Base-by-base conservation (phyloP, 2,113 vertebrate species). In the Pelmatolapia mariae region DNA sequence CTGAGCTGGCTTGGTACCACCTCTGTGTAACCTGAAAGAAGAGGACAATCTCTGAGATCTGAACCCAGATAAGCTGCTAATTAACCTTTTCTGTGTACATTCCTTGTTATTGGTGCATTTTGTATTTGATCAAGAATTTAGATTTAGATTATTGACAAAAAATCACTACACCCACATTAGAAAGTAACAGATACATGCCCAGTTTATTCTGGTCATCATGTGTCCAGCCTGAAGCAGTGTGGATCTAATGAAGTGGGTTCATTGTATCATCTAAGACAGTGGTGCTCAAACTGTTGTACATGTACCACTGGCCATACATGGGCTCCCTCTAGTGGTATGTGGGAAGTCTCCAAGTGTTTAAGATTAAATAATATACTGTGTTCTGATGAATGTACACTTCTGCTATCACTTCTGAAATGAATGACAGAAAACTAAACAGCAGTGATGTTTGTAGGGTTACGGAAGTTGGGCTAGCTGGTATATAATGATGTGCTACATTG, bases 271-370 rank as follows among this genome's bases (percentile, higher is more conserved):
- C 8, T 16, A 59, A 59, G 56, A 31, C 56, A 59, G 26, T 59
- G 56, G 56, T 59, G 56, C 13, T 59, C 56, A 31, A 31, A 59
- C 8, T 31, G 56, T 29, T 16, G 56, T 4, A 10, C 0, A 31
- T 59, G 26, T 59, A 0, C 13, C 13, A 59, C 26, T 29, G 0
- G 0, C 26, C 0, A 59, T 16, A 59, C 56, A 59, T 59, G 26
- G 0, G 26, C 26, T 59, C 26, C 56, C 56, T 59, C 56, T 31
- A 31, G 15, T 59, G 3, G 56, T 31, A 59, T 59, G 56, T 31
- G 56, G 56, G 56, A 0, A 59, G 26, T 59, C 13, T 59, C 56
- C 26, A 59, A 59, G 16, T 29, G 56, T 59, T 59, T 59, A 29
- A 59, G 56, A 0, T 29, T 6, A 59, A 59, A 59, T 4, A 16